Evolutionary conservation across 2,888 invertebrate genomes (phyloP).

Genomic region (Xylocampa areola): DNA sequence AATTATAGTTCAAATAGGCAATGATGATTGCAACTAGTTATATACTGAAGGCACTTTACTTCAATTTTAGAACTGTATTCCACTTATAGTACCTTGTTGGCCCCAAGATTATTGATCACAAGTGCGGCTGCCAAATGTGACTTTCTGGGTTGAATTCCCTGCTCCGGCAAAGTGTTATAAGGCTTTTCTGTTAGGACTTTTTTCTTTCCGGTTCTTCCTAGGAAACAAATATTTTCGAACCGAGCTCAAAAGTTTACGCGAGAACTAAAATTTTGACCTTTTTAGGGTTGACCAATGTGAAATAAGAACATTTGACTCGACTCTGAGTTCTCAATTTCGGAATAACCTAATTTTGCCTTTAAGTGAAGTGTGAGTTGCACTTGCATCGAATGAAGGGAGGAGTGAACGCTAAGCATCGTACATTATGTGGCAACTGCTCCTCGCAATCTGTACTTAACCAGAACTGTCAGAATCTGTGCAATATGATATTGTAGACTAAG

Average conservation of each 20-base stretch:
- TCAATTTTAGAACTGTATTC: slow-evolving; percentile 36
- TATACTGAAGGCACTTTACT: slow-evolving; percentile 39
- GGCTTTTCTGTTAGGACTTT: too few relatives aligned
- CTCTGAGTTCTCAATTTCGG: slow-evolving; percentile 24
- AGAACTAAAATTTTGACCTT: too few relatives aligned
- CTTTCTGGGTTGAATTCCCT: too few relatives aligned
- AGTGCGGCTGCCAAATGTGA: too few relatives aligned
- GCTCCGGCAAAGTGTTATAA: too few relatives aligned
- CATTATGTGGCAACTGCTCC: slow-evolving; percentile 64
- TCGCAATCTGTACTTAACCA: slow-evolving; percentile 60
- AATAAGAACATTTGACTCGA: too few relatives aligned
- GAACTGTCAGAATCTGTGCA: slow-evolving; percentile 60
- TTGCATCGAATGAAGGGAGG: slow-evolving; percentile 40
- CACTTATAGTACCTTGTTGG: too few relatives aligned
- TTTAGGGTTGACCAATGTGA: too few relatives aligned
- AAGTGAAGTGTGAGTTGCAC: slow-evolving; percentile 34
- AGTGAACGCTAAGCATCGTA: slow-evolving; percentile 47
- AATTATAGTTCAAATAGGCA: slow-evolving; percentile 45
- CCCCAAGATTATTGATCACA: too few relatives aligned
- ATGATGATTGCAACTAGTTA: slow-evolving; percentile 39
- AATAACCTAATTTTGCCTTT: slow-evolving; percentile 32
- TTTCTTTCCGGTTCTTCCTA: too few relatives aligned
- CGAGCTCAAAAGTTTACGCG: too few relatives aligned
- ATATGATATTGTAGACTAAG: slow-evolving; percentile 61
- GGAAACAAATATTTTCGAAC: too few relatives aligned